These are phyloP conservation scores for Drosophila dives DNA, from an alignment of 2,888 invertebrate species.

Conservation along the genomic window DNA sequence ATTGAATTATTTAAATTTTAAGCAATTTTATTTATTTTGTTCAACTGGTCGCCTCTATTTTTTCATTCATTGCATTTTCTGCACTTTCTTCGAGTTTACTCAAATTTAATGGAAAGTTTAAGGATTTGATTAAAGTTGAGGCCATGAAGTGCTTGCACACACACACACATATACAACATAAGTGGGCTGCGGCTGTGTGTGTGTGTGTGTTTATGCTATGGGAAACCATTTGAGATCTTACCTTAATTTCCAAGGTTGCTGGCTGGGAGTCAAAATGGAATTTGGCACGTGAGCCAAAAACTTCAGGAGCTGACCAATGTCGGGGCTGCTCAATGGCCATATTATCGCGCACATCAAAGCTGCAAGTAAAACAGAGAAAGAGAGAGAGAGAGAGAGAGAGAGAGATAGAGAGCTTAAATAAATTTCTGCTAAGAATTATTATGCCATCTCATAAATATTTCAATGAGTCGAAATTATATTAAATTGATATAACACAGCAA, in stretches of 20 bases:
- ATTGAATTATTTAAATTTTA: slow-evolving; percentile 12
- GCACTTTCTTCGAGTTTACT: slow-evolving; percentile 8
- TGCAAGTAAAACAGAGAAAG: slow-evolving; percentile 83
- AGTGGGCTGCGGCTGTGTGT: background rate
- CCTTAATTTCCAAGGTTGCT: slow-evolving; percentile 91
- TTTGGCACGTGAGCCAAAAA: slow-evolving; percentile 94
- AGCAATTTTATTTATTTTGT: slow-evolving; percentile 1
- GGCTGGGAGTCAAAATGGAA: slow-evolving; percentile 92
- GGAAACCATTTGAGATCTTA: slow-evolving; percentile 57
- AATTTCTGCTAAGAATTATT: slow-evolving; percentile 30
- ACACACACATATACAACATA: background rate
- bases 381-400: slow-evolving; percentile 5
- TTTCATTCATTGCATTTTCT: background rate
- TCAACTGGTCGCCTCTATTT: background rate
- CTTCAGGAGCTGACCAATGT: slow-evolving; percentile 94
- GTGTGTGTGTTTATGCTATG: background rate
- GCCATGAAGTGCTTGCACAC: background rate
- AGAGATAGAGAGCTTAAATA: slow-evolving; percentile 14
- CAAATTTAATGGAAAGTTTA: slow-evolving; percentile 30
- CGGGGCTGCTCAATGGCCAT: slow-evolving; percentile 90
- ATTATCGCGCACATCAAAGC: slow-evolving; percentile 94
- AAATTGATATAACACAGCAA: slow-evolving; percentile 27
- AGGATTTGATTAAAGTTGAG: slow-evolving; percentile 32
- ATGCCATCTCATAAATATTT: slow-evolving; percentile 41
- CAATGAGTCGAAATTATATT: slow-evolving; percentile 32